These are phyloP conservation scores for Uropetala carovei DNA, from an alignment of 2,888 invertebrate species.

Conservation along the genomic window DNA sequence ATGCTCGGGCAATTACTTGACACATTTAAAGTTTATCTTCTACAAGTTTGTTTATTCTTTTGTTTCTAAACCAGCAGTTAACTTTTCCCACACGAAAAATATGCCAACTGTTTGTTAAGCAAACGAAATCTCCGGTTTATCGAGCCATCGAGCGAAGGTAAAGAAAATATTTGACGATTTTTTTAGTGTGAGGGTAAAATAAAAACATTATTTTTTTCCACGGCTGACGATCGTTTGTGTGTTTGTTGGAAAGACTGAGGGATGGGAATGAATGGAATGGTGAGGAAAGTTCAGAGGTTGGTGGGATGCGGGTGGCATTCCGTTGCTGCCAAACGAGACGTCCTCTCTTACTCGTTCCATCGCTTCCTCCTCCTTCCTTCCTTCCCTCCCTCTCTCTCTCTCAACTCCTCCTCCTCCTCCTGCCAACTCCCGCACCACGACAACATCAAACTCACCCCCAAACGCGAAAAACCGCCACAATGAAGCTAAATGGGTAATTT, in stretches of 20 bases:
- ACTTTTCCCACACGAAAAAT: no score
- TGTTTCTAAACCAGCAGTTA: no score
- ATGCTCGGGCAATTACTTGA: no score
- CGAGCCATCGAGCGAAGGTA: not conserved
- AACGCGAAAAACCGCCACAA: slow-evolving; percentile 66
- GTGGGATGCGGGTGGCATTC: slow-evolving; percentile 50
- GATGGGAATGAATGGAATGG: not conserved
- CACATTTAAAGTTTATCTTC: no score
- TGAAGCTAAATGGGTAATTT: slow-evolving; percentile 67
- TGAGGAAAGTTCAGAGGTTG: slow-evolving; percentile 28
- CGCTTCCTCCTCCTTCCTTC: not conserved
- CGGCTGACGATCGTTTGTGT: not conserved
- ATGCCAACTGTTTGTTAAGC: no score
- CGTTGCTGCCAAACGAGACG: slow-evolving; percentile 34
- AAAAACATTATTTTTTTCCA: not conserved
- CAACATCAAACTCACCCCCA: slow-evolving; percentile 66
- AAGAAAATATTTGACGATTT: slow-evolving; percentile 36
- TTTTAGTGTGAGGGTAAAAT: not conserved
- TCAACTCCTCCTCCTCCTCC: not conserved
- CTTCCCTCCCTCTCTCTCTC: not conserved
- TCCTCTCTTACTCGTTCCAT: not conserved
- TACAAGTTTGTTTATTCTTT: no score
- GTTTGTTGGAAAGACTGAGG: not conserved
- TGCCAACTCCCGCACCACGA: slow-evolving; percentile 35
- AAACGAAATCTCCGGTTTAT: not conserved